Percentiles rank a stretch among this genome's conserved stretches.
These are phyloP conservation scores for Stichopus chloronotus DNA, from an alignment of 35 echinoderm and acorn worm genomes.

Conservation along the genomic window DNA sequence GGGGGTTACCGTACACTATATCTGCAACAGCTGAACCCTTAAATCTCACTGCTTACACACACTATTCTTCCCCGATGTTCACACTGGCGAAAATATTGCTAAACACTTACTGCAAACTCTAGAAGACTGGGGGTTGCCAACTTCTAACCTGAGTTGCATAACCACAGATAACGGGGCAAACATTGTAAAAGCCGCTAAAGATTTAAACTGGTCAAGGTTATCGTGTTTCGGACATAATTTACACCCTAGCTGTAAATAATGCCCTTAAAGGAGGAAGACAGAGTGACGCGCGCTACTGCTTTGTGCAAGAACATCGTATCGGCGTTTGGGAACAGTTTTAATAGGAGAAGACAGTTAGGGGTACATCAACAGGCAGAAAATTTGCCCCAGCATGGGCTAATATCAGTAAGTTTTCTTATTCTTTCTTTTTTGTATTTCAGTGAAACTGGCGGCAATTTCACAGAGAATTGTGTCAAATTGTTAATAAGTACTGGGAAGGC, in stretches of 20 bases:
- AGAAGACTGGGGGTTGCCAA: background rate
- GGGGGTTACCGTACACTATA: slow-evolving; percentile 30
- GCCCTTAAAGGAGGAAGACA: slow-evolving; percentile 7
- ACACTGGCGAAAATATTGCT: slow-evolving; percentile 39
- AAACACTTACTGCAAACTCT: background rate
- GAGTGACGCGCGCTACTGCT: slow-evolving; percentile 1
- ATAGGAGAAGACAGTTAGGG: background rate
- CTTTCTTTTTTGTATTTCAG: slow-evolving; percentile 1
- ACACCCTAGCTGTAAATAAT: slow-evolving; percentile 59
- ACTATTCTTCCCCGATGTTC: slow-evolving; percentile 40
- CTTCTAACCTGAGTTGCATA: slow-evolving; percentile 17
- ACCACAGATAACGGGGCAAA: slow-evolving; percentile 65
- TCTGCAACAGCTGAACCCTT: slow-evolving; percentile 2
- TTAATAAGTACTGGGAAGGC: slow-evolving; percentile 8
- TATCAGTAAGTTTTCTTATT: slow-evolving; percentile 5
- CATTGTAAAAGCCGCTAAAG: slow-evolving; percentile 26
- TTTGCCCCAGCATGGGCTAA: slow-evolving; percentile 1
- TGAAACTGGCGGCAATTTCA: slow-evolving; percentile 1
- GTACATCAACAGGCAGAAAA: background rate
- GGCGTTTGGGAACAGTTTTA: slow-evolving; percentile 7
- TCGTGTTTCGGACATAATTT: slow-evolving; percentile 66
- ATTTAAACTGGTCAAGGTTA: slow-evolving; percentile 17
- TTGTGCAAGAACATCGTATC: slow-evolving; percentile 8
- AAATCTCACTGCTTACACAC: background rate
- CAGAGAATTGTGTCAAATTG: slow-evolving; percentile 2